Evolutionary conservation across 2,888 invertebrate species (phyloP).

Genomic region (Dicyrtomina minuta): DNA sequence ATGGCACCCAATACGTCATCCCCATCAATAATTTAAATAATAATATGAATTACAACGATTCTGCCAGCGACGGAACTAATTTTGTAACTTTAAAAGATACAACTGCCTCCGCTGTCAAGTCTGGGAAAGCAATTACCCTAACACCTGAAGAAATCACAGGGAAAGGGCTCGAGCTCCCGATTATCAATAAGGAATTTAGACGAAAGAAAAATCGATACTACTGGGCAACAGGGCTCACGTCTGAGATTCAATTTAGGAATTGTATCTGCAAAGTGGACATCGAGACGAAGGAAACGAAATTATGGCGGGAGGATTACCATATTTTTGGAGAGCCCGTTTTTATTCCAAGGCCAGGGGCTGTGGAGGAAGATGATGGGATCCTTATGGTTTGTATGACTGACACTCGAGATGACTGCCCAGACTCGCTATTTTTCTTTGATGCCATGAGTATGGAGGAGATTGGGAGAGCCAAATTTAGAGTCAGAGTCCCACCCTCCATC

Average conservation of each 20-base stretch:
- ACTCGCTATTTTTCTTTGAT: constrained; percentile 56
- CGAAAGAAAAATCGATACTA: constrained; percentile 58
- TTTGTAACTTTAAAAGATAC: constrained; percentile 56
- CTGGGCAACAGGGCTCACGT: constrained; percentile 58
- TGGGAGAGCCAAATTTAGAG: constrained; percentile 55
- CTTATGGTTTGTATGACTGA: constrained; percentile 55
- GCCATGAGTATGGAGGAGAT: constrained; percentile 57
- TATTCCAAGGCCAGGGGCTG: constrained; percentile 56
- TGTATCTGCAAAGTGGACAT: constrained; percentile 58
- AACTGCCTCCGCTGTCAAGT: constrained; percentile 56
- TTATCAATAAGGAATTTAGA: constrained; percentile 57
- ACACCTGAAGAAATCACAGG: constrained; percentile 49
- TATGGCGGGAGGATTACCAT: constrained; percentile 56
- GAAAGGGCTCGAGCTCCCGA: constrained; percentile 59
- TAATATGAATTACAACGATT: no score
- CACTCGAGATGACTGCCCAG: constrained; percentile 47
- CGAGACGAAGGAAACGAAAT: constrained; percentile 53
- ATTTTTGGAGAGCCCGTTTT: constrained; percentile 59
- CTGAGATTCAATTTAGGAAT: constrained; percentile 54
- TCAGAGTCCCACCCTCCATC: constrained; percentile 54
- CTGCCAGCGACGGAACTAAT: constrained; percentile 55
- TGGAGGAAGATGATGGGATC: constrained; percentile 60
- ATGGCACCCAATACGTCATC: constrained; percentile 43
- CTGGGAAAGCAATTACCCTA: constrained; percentile 54
- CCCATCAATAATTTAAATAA: constrained; percentile 42